phyloP scores from a whole-genome alignment of 2,797 vertebrate genomes.

The Botia kubotai region DNA sequence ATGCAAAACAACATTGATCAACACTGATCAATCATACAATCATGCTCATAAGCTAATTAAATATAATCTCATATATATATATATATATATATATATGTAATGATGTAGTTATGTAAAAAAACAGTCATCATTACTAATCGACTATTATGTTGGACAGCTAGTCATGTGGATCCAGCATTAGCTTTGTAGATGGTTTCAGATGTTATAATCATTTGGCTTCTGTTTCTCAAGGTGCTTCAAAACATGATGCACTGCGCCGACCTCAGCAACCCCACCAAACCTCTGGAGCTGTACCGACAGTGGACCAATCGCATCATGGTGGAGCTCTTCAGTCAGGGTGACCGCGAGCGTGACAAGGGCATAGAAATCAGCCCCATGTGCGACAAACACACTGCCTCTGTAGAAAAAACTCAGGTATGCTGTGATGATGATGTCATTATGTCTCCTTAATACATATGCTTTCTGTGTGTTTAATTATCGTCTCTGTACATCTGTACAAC shows the following conservation, averaged over 20 bases:
- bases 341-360: slow-evolving; percentile 87
- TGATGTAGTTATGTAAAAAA: neutral
- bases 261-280: slow-evolving; percentile 94
- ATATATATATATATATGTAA: too few relatives aligned
- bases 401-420: slow-evolving; percentile 90
- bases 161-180: neutral
- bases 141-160: neutral
- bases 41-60: too few relatives aligned
- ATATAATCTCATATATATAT: too few relatives aligned
- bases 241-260: slow-evolving; percentile 94
- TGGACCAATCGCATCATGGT: slow-evolving; percentile 93
- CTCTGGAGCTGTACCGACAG: slow-evolving; percentile 87
- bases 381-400: slow-evolving; percentile 89
- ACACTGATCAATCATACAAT: too few relatives aligned
- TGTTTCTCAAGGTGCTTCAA: slow-evolving; percentile 84
- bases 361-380: slow-evolving; percentile 98
- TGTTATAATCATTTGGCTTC: neutral
- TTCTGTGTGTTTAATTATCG: neutral
- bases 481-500: slow-evolving; percentile 9
- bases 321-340: slow-evolving; percentile 91
- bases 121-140: neutral
- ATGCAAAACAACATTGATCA: neutral
- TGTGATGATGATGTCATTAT: neutral
- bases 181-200: neutral
- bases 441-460: neutral